These are phyloP conservation scores for Toxotes chatareus DNA, from an alignment of 2,113 vertebrate genomes.

Conservation along the genomic window DNA sequence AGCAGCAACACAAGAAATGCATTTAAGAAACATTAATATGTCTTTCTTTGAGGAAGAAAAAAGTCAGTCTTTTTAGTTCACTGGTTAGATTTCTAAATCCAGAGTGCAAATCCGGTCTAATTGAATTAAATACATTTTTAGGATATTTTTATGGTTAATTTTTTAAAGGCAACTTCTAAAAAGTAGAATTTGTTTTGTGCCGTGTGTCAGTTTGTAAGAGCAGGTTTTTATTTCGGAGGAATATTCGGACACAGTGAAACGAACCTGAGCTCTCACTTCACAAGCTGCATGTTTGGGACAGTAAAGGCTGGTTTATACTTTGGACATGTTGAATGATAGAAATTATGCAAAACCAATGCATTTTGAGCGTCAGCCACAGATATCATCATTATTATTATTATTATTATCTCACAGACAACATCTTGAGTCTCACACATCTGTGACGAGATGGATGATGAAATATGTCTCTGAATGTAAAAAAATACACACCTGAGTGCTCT, in stretches of 20 bases:
- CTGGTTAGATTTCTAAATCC: too few species aligned
- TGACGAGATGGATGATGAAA: not conserved
- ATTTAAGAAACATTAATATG: not conserved
- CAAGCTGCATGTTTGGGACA: not conserved
- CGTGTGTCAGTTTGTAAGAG: not conserved
- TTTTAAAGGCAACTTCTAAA: not conserved
- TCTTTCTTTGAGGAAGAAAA: not conserved
- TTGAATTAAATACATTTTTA: not conserved
- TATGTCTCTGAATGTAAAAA: not conserved
- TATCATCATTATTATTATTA: too few species aligned
- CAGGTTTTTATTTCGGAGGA: not conserved
- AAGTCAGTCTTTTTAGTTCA: too few species aligned
- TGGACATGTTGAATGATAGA: not conserved
- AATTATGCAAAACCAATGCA: not conserved
- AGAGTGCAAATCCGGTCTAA: not conserved
- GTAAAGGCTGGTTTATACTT: not conserved
- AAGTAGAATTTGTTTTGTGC: not conserved
- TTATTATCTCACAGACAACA: not conserved
- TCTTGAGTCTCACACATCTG: not conserved
- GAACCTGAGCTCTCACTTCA: not conserved
- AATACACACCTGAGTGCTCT: too few species aligned
- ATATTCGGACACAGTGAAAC: not conserved
- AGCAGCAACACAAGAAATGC: not conserved
- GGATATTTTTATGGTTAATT: too few species aligned
- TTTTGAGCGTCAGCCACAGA: not conserved